These are phyloP conservation scores for Cerastis leucographa DNA, from an alignment of 2,888 invertebrate genomes.

Conservation along the genomic window DNA sequence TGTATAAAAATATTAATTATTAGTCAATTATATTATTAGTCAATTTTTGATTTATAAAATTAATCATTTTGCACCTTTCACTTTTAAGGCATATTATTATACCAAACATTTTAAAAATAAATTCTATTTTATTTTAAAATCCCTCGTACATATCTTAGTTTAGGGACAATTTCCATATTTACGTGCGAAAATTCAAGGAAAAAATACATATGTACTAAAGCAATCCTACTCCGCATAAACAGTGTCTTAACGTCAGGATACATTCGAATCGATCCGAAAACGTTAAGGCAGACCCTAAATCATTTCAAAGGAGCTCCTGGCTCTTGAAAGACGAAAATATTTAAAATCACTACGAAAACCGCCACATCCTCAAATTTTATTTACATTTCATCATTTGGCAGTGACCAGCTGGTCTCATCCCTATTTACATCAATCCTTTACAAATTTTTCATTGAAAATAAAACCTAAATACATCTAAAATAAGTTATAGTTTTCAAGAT, in stretches of 20 bases:
- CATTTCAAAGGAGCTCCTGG: conserved; percentile 15
- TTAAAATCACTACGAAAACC: conserved; percentile 33
- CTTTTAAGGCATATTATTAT: not conserved
- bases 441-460: conserved; percentile 55
- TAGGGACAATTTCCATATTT: not conserved
- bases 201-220: not conserved
- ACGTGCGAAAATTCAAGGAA: not conserved
- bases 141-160: not conserved
- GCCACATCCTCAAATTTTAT: conserved; percentile 65
- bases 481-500: conserved; percentile 71
- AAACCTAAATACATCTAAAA: conserved; percentile 72
- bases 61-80: not conserved
- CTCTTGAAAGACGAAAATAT: conserved; percentile 21
- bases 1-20: not conserved
- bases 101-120: not conserved
- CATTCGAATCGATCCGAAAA: not conserved
- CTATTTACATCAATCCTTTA: conserved; percentile 65
- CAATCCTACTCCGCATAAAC: not conserved
- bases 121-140: not conserved
- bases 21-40: not conserved
- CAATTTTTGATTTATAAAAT: conserved; percentile 10
- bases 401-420: conserved; percentile 84
- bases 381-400: conserved; percentile 81
- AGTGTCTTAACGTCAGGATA: conserved; percentile 1
- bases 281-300: conserved; percentile 10